A percentile compares a stretch with the other conserved stretches of the same genome.
Evolutionary conservation across 2,113 vertebrate species (phyloP).

Genomic region (Zosterops borbonicus): DNA sequence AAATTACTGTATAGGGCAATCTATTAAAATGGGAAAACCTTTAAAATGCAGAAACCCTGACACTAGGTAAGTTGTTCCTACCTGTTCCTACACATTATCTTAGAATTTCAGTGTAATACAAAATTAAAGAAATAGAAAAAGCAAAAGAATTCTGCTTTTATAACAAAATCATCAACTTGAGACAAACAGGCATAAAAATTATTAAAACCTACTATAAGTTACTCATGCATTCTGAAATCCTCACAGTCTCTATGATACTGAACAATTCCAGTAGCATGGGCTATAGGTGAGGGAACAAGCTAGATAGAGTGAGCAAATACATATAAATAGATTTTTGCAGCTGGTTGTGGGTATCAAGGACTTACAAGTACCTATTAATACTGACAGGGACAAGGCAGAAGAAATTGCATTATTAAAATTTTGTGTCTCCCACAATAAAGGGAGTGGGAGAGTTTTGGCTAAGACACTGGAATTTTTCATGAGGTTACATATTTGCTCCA

Average conservation of each 20-base stretch:
- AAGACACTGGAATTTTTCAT: background rate
- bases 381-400: background rate
- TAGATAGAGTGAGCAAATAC: background rate
- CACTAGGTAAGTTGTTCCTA: background rate
- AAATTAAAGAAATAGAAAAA: background rate
- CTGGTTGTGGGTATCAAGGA: background rate
- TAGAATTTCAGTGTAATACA: background rate
- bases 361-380: constrained; percentile 33
- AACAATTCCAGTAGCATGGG: background rate
- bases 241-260: background rate
- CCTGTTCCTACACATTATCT: background rate
- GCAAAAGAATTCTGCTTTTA: background rate
- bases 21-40: background rate
- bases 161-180: background rate
- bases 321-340: constrained; percentile 51
- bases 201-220: background rate
- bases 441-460: background rate
- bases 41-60: background rate
- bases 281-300: background rate
- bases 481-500: background rate
- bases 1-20: background rate
- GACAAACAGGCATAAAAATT: background rate
- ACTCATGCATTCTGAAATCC: background rate
- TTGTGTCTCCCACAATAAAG: background rate
- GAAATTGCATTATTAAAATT: background rate